Percentiles rank a stretch among this genome's conserved stretches.
Evolutionary conservation across 2,888 invertebrate genomes (phyloP).

Genomic region (Blastobasis adustella): DNA sequence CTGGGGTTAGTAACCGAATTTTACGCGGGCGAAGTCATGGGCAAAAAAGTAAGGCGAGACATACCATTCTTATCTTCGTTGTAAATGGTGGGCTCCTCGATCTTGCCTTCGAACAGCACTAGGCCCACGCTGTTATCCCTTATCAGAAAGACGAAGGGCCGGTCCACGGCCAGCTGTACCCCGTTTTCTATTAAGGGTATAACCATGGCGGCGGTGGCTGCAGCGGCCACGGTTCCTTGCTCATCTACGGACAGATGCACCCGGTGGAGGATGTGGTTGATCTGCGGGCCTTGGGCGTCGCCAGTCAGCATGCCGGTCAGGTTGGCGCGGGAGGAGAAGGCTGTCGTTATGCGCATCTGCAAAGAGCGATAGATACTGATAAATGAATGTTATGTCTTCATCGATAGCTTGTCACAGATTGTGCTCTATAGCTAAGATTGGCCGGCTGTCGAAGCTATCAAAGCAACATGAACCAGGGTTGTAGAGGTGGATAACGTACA

Average conservation of each 20-base stretch:
- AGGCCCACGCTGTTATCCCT: slow-evolving; percentile 69
- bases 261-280: slow-evolving; percentile 76
- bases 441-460: too few species aligned
- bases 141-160: slow-evolving; percentile 80
- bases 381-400: too few species aligned
- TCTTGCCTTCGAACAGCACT: slow-evolving; percentile 79
- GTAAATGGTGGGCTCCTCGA: slow-evolving; percentile 58
- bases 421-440: too few species aligned
- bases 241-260: slow-evolving; percentile 79
- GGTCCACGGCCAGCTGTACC: slow-evolving; percentile 69
- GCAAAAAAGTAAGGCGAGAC: neutral
- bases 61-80: slow-evolving; percentile 5
- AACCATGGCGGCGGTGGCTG: slow-evolving; percentile 73
- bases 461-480: too few species aligned
- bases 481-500: too few species aligned
- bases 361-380: slow-evolving; percentile 17
- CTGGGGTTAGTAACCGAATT: too few species aligned
- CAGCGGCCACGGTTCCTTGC: slow-evolving; percentile 78
- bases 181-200: slow-evolving; percentile 76
- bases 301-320: slow-evolving; percentile 70
- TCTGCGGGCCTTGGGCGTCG: slow-evolving; percentile 34
- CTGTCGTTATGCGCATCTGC: slow-evolving; percentile 74
- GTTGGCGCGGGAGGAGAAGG: slow-evolving; percentile 74
- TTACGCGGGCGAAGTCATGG: too few species aligned
- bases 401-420: too few species aligned